Base-by-base conservation (phyloP, 2,113 vertebrate species). In the Phycodurus eques region DNA sequence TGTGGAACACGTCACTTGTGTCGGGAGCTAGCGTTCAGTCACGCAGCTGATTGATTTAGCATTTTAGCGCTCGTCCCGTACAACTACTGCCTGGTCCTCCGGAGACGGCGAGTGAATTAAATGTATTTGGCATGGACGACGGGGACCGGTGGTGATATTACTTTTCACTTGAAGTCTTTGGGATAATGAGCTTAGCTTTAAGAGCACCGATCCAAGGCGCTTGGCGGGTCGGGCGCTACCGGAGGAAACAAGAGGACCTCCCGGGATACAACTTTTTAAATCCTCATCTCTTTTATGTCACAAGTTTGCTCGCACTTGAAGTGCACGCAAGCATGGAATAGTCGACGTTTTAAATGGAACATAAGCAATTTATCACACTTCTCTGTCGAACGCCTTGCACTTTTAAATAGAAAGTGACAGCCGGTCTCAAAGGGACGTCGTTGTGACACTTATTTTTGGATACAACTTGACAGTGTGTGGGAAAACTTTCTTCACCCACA, bases 151-250 rank as follows among this genome's bases (percentile, higher is more conserved):
- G 87, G 78, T 85, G 79, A 85, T 91, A 87, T 80, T 74, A 78
- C 75, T 84, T 88, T 90, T 90, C 80, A 79, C 73, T 89, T 79
- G 74, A 85, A 87, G 83, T 88, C 90, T 82, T 83, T 79, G 75
- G 81, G 76, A 87, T 91, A 91, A 91, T 90, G 88, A 91, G 90
- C 90, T 92, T 92, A 91, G 78, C 73, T 83, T 85, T 80, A 78
- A 80, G 83, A 84, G 83, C 80, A 77, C 67, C 75, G 85, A 75
- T 75, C 73, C 73, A 67, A 19, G 46, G 27, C 59, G 69, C 69
- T 56, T 39, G 84, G 75, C 83, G 56, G 56, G 56, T 59, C 43
- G 35, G 85, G 83, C 80, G 67, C 70, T 72, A 59, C 46, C 72
- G 80, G 63, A 76, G 72, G 85, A 65, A 68, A 73, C 77, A 14